Evolutionary conservation across 2,113 vertebrate genomes (phyloP).

Genomic region (Rhynchomys soricoides): DNA sequence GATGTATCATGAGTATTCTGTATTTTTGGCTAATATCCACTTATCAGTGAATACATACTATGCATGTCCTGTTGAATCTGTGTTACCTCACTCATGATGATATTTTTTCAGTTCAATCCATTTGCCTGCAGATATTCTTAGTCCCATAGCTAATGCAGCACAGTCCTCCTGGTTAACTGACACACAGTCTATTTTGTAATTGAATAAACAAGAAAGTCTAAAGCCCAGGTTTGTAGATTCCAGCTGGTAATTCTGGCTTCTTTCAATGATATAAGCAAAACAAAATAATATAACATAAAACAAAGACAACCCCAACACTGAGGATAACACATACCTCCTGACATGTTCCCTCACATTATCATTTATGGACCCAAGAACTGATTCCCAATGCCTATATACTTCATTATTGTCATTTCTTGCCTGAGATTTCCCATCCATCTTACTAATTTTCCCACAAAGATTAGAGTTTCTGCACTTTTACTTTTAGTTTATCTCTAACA

Average conservation of each 20-base stretch:
- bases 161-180: rapidly evolving
- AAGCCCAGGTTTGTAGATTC: background rate
- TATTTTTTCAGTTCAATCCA: too few relatives aligned
- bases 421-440: background rate
- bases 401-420: background rate
- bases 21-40: too few relatives aligned
- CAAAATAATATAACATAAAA: background rate
- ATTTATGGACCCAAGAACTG: background rate
- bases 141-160: rapidly evolving
- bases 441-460: background rate
- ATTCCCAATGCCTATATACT: background rate
- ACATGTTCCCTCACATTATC: background rate
- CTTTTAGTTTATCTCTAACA: background rate
- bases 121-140: too few relatives aligned
- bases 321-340: background rate
- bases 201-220: background rate
- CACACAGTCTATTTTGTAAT: background rate
- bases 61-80: too few relatives aligned
- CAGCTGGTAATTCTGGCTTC: background rate
- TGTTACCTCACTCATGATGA: too few relatives aligned
- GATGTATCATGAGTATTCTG: too few relatives aligned
- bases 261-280: background rate
- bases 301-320: background rate
- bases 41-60: too few relatives aligned
- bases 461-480: background rate